A percentile compares a stretch with the other conserved stretches of the same genome.
Evolutionary conservation across 2,113 vertebrate genomes (phyloP).

Genomic region (Elephas maximus): DNA sequence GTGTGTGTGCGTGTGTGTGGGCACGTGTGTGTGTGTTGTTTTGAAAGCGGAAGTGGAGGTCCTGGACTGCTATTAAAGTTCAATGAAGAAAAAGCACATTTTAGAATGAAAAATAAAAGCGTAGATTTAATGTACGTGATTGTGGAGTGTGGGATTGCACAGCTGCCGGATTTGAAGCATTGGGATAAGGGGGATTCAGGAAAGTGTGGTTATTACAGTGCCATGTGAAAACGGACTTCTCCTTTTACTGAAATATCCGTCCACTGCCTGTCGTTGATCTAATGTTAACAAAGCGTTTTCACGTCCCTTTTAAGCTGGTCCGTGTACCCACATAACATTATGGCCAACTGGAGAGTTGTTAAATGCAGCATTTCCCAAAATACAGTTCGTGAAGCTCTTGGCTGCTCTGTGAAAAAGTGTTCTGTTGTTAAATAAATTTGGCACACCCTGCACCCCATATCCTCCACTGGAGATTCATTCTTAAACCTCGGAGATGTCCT

Average conservation of each 20-base stretch:
- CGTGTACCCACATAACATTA: neutral
- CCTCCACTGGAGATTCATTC: slow-evolving; percentile 16
- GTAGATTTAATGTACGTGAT: slow-evolving; percentile 78
- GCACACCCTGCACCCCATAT: neutral
- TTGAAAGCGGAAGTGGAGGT: slow-evolving; percentile 74
- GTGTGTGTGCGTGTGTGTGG: neutral
- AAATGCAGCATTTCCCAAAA: neutral
- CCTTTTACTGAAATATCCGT: neutral
- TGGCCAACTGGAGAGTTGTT: neutral
- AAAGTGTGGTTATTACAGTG: neutral
- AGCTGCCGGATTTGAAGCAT: neutral
- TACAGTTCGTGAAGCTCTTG: neutral
- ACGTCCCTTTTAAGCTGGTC: neutral
- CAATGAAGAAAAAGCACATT: slow-evolving; percentile 83
- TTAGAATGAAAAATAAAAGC: slow-evolving; percentile 85
- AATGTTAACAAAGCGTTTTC: neutral
- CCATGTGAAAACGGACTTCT: neutral
- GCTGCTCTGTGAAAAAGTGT: slow-evolving; percentile 39
- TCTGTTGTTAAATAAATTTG: slow-evolving; percentile 46
- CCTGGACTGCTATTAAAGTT: slow-evolving; percentile 78
- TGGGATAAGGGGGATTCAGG: neutral
- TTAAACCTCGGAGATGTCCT: neutral
- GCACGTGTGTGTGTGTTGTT: slow-evolving; percentile 73
- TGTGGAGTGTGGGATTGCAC: slow-evolving; percentile 51
- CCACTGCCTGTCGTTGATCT: neutral